Conservation (phyloP, 2,888 invertebrate genomes). For the Omphaloscelis lunosa region DNA sequence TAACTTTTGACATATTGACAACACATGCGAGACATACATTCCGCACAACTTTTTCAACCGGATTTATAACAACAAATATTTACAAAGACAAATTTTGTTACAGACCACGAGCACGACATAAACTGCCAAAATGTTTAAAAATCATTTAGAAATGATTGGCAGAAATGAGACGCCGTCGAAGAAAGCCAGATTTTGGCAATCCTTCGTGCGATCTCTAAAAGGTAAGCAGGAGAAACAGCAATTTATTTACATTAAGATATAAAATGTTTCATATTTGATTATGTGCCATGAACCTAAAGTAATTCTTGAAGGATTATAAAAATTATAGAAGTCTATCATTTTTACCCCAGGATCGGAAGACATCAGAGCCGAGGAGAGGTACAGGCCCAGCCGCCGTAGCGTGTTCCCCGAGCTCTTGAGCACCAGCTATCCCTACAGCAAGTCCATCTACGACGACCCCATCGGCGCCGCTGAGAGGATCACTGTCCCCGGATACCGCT, state of each 20-base stretch:
- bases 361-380: slow-evolving; percentile 96
- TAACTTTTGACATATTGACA: slow-evolving; percentile 67
- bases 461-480: slow-evolving; percentile 95
- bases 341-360: slow-evolving; percentile 94
- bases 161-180: slow-evolving; percentile 97
- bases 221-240: slow-evolving; percentile 89
- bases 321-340: slow-evolving; percentile 7
- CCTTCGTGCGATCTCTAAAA: slow-evolving; percentile 97
- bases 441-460: slow-evolving; percentile 97
- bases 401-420: slow-evolving; percentile 94
- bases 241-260: neutral
- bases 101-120: slow-evolving; percentile 95
- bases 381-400: slow-evolving; percentile 93
- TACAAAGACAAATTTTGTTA: slow-evolving; percentile 73
- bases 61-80: slow-evolving; percentile 25
- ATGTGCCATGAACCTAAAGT: neutral
- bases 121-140: slow-evolving; percentile 96
- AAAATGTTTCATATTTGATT: neutral
- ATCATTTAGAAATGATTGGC: slow-evolving; percentile 98
- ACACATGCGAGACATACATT: slow-evolving; percentile 27
- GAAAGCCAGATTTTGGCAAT: slow-evolving; percentile 98
- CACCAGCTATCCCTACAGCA: slow-evolving; percentile 94
- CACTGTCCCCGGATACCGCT: slow-evolving; percentile 96
- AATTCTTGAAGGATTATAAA: neutral
- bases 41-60: neutral